Conservation (phyloP, 2,888 invertebrate species). For the Drosophila robusta region DNA sequence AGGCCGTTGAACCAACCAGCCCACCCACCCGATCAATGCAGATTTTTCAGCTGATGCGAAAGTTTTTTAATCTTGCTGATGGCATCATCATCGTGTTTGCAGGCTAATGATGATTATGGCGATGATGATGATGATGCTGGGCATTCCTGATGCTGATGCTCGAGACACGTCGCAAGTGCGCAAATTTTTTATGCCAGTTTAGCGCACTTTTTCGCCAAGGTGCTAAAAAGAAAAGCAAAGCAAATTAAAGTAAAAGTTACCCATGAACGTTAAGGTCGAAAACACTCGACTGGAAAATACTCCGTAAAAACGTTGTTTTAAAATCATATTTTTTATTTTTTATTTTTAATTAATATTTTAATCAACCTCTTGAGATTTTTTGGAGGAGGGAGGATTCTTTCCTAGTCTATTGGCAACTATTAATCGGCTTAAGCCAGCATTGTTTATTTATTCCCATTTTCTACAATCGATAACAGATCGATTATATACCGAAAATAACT, state of each 20-base stretch:
- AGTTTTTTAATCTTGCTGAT: slow-evolving; percentile 75
- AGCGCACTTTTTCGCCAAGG: slow-evolving; percentile 57
- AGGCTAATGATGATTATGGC: slow-evolving; percentile 14
- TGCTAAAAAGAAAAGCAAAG: slow-evolving; percentile 39
- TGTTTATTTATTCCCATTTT: too few relatives aligned
- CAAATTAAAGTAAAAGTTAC: background rate
- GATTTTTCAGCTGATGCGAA: slow-evolving; percentile 65
- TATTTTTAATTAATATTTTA: too few relatives aligned
- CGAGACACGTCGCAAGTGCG: slow-evolving; percentile 54
- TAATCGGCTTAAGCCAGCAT: too few relatives aligned
- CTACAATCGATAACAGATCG: too few relatives aligned
- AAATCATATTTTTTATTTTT: background rate
- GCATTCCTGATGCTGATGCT: slow-evolving; percentile 19
- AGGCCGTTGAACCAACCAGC: slow-evolving; percentile 61
- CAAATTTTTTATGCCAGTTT: slow-evolving; percentile 70
- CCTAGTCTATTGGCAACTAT: too few relatives aligned
- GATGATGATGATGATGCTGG: slow-evolving; percentile 18
- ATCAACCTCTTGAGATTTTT: too few relatives aligned
- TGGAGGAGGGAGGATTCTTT: too few relatives aligned
- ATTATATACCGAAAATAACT: too few relatives aligned
- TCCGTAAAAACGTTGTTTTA: background rate
- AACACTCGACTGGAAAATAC: background rate
- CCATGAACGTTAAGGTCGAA: background rate
- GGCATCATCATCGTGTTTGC: slow-evolving; percentile 33
- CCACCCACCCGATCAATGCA: slow-evolving; percentile 50